These are phyloP conservation scores for Gastrophryne carolinensis DNA, from an alignment of 2,797 vertebrate species.

Conservation along the genomic window DNA sequence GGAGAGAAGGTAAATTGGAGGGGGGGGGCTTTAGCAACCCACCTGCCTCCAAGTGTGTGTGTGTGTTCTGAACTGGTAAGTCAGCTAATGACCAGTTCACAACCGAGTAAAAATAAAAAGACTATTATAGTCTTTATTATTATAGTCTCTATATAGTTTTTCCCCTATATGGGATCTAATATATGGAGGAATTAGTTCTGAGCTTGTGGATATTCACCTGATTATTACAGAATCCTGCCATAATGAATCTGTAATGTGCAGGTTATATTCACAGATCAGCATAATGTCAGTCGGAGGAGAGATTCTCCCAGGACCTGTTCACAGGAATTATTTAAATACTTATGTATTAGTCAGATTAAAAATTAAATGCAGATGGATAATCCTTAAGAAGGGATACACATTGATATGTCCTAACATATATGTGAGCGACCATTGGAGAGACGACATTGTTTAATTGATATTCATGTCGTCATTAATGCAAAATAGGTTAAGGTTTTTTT, in stretches of 20 bases:
- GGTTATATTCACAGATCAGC: constrained; percentile 38
- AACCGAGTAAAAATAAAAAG: no score
- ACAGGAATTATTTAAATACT: constrained; percentile 30
- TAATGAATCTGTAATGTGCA: constrained; percentile 26
- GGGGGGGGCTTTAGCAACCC: no score
- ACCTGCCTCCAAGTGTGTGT: no score
- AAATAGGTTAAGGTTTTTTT: not conserved
- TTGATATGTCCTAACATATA: constrained; percentile 15
- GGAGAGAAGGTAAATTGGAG: no score
- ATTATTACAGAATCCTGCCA: not conserved
- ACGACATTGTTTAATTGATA: constrained; percentile 22
- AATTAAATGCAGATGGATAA: constrained; percentile 13
- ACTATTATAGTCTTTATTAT: no score
- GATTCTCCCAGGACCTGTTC: constrained; percentile 28
- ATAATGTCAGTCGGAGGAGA: constrained; percentile 28
- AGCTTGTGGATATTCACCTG: constrained; percentile 7
- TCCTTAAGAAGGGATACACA: constrained; percentile 23
- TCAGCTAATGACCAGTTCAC: no score
- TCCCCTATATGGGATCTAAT: not conserved
- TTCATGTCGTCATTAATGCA: constrained; percentile 28
- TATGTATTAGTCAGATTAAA: constrained; percentile 40
- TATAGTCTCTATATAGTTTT: no score
- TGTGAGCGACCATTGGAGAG: constrained; percentile 6
- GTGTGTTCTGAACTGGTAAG: no score
- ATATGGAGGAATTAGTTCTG: not conserved